Evolutionary conservation across 2,888 invertebrate species (phyloP).

Genomic region (Drosophila melanosoma): DNA sequence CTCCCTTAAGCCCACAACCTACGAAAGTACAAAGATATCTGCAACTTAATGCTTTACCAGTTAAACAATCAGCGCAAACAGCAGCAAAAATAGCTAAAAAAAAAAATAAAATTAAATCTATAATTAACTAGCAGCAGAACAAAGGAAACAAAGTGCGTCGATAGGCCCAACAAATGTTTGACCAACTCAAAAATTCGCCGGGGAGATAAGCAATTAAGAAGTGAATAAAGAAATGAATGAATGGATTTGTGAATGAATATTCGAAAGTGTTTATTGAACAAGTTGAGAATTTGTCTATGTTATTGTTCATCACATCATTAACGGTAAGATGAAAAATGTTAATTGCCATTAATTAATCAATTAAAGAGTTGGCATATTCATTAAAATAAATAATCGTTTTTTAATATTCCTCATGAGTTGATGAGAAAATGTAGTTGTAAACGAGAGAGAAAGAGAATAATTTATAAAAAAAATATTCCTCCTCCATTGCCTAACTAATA

Average conservation of each 20-base stretch:
- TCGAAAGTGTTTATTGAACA: slow-evolving; percentile 3
- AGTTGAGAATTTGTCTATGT: slow-evolving; percentile 9
- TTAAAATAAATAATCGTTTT: not conserved
- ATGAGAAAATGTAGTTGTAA: not conserved
- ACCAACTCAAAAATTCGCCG: slow-evolving; percentile 33
- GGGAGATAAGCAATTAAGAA: slow-evolving; percentile 37
- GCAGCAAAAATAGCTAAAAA: slow-evolving; percentile 28
- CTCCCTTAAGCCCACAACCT: not conserved
- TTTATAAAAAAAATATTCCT: not conserved
- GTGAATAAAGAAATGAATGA: slow-evolving; percentile 27
- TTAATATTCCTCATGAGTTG: not conserved
- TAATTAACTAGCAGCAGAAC: slow-evolving; percentile 22
- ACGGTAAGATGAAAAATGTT: slow-evolving; percentile 1
- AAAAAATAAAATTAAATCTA: slow-evolving; percentile 20
- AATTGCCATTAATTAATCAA: slow-evolving; percentile 1
- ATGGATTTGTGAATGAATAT: slow-evolving; percentile 48
- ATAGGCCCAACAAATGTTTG: slow-evolving; percentile 25
- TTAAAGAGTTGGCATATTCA: not conserved
- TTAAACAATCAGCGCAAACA: not conserved
- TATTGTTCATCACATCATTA: slow-evolving; percentile 4
- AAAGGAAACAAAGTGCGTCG: slow-evolving; percentile 24
- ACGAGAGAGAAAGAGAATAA: not conserved
- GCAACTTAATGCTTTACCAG: not conserved
- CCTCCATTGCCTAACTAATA: not conserved
- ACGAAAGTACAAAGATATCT: not conserved